Evolutionary conservation across 2,888 invertebrate genomes (phyloP), one percentile per base, ranked within the genome.

Genomic region (Dryocosmus kuriphilus): DNA sequence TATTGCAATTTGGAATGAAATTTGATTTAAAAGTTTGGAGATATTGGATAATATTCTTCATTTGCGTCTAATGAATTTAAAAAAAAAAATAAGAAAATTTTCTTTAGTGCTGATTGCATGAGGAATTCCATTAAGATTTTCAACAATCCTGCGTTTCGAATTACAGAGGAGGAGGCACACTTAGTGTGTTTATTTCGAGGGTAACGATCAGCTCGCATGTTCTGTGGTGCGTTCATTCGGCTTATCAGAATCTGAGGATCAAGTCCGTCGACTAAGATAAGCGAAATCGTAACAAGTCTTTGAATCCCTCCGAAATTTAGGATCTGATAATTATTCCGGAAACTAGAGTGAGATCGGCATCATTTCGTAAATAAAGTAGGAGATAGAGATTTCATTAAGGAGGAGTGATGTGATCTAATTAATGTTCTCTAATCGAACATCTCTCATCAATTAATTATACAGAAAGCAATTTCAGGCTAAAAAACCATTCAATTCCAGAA

Each of bases 151-250:
- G 30, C 30, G 71, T 51, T 46, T 46, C 30, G 46, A 19, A 51
- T 67, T 71, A 27, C 27, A 27, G 7, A 6, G 71, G 7, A 6
- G 71, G 19, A 51, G 27, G 41, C 16, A 67, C 19, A n/a, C 24
- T 46, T 41, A 46, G 46, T n/a, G 24, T 63, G n/a, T 32, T 63
- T 46, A 71, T 81, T 81, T 79, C 77, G 77, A 80, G 79, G 80
- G 80, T 81, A 81, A 81, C 62, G 80, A 79, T 81, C 77, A 74
- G 77, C 74, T 81, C 74, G 80, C 81, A 80, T 81, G 80, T 76
- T 76, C 63, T 27, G 6, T 76, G 62, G 65, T 46, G 76, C 76
- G 75, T 75, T 62, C 75, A 30, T 38, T 75, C 30, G 27, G 46
- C 76, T 51, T 76, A 76, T 76, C 76, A 35, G 24, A 24, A 19